Evolutionary conservation across 2,797 vertebrate genomes (phyloP).

Genomic region (Crypturellus tataupa): DNA sequence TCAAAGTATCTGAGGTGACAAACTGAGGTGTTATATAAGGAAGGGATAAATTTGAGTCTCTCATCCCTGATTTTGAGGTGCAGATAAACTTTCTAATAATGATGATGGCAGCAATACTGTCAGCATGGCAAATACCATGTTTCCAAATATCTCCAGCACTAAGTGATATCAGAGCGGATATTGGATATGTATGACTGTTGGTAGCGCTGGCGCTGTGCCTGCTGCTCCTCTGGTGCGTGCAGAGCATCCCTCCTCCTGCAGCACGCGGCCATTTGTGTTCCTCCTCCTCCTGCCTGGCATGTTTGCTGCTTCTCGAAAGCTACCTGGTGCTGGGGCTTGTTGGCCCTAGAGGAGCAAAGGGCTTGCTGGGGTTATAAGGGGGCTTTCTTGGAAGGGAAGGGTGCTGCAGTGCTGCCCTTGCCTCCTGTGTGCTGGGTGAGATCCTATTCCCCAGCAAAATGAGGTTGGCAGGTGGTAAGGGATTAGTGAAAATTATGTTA

Average conservation of each 20-base stretch:
- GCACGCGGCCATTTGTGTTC: neutral
- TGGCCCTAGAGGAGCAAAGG: neutral
- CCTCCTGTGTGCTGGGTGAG: neutral
- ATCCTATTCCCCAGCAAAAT: neutral
- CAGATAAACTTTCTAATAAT: neutral
- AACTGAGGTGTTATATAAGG: neutral
- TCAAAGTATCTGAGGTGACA: neutral
- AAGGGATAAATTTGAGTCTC: neutral
- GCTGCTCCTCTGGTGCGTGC: neutral
- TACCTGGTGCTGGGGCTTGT: neutral
- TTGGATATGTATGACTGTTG: neutral
- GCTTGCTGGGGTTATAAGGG: neutral
- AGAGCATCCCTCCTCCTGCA: rapidly evolving
- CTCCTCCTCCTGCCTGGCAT: neutral
- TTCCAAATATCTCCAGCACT: neutral
- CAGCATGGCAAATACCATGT: neutral
- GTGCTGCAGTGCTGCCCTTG: neutral
- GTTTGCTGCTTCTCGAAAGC: neutral
- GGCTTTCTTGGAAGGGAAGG: neutral
- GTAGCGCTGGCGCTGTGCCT: neutral
- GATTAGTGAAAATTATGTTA: slow-evolving; percentile 24
- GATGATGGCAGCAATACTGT: neutral
- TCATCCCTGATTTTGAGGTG: neutral
- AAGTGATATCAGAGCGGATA: neutral
- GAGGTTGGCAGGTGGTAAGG: slow-evolving; percentile 19